A percentile compares a stretch with the other conserved stretches of the same genome.
Conservation (phyloP, 2,888 invertebrate species). For the Ectemnius continuus region DNA sequence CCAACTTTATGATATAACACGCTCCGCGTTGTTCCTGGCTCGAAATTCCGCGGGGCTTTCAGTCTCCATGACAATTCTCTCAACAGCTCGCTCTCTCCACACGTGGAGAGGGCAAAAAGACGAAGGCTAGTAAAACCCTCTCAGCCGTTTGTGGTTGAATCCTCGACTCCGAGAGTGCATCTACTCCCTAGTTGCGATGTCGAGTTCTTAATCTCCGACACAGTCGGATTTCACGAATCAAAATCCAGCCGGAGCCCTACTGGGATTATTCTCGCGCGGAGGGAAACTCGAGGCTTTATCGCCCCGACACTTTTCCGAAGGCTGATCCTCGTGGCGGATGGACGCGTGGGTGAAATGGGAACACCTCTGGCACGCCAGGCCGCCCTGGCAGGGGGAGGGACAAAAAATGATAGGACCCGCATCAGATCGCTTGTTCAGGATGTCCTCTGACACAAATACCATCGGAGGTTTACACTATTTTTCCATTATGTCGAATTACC, state of each 20-base stretch:
- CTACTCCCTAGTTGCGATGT: slow-evolving; percentile 1
- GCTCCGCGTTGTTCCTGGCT: too few relatives aligned
- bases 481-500: slow-evolving; percentile 64
- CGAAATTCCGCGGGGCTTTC: too few relatives aligned
- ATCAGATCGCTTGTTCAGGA: slow-evolving; percentile 32
- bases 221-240: slow-evolving; percentile 17
- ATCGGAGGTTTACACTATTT: slow-evolving; percentile 62
- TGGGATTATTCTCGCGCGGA: slow-evolving; percentile 14
- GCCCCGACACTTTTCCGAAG: slow-evolving; percentile 18
- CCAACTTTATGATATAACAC: too few relatives aligned
- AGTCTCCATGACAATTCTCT: neutral
- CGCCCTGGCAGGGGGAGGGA: neutral
- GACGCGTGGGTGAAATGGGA: slow-evolving; percentile 7
- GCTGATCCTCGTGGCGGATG: too few relatives aligned
- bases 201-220: slow-evolving; percentile 23
- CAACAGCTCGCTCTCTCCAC: neutral
- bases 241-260: slow-evolving; percentile 10
- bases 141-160: slow-evolving; percentile 10
- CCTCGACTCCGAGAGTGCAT: neutral
- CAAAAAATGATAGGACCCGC: slow-evolving; percentile 29
- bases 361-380: slow-evolving; percentile 24
- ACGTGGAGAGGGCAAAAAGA: slow-evolving; percentile 1
- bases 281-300: slow-evolving; percentile 12
- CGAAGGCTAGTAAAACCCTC: slow-evolving; percentile 22
- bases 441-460: slow-evolving; percentile 29